These are phyloP conservation scores for Myanophis thanlyinensis DNA, from an alignment of 2,113 vertebrate genomes.

Conservation along the genomic window DNA sequence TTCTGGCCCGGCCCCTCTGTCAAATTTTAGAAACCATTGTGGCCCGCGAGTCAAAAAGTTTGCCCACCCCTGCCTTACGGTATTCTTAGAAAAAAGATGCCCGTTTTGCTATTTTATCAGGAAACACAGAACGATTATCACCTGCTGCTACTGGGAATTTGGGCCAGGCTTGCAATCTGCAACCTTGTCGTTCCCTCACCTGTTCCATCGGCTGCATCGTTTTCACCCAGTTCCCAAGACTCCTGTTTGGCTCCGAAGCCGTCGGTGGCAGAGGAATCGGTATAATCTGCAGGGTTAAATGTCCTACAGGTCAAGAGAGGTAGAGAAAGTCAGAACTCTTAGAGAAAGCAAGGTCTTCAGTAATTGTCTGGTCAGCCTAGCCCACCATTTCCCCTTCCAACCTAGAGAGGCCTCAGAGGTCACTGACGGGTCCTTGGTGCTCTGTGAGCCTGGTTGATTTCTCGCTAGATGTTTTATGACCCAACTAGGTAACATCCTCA, in stretches of 20 bases:
- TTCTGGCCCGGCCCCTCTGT: too few relatives aligned
- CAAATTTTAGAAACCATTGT: too few relatives aligned
- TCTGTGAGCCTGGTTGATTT: not conserved
- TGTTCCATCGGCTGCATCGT: constrained; percentile 79
- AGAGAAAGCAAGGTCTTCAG: constrained; percentile 27
- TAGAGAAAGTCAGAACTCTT: constrained; percentile 53
- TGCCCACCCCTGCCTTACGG: too few relatives aligned
- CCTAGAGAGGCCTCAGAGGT: not conserved
- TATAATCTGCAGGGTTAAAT: constrained; percentile 93
- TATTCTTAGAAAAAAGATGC: not conserved
- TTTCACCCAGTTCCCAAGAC: constrained; percentile 81
- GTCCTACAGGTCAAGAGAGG: constrained; percentile 75
- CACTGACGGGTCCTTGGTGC: not conserved
- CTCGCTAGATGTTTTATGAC: not conserved
- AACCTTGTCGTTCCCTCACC: constrained; percentile 68
- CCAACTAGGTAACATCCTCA: not conserved
- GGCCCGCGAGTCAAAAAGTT: too few relatives aligned
- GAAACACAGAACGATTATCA: not conserved
- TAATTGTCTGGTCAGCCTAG: not conserved
- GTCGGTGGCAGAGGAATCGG: constrained; percentile 74
- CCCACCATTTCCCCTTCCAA: not conserved
- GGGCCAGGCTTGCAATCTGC: constrained; percentile 6
- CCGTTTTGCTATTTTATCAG: not conserved
- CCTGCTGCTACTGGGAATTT: not conserved
- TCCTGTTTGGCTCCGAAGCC: constrained; percentile 77